Base-by-base conservation (phyloP, 2,888 invertebrate species). In the Scaptomyza reducta region DNA sequence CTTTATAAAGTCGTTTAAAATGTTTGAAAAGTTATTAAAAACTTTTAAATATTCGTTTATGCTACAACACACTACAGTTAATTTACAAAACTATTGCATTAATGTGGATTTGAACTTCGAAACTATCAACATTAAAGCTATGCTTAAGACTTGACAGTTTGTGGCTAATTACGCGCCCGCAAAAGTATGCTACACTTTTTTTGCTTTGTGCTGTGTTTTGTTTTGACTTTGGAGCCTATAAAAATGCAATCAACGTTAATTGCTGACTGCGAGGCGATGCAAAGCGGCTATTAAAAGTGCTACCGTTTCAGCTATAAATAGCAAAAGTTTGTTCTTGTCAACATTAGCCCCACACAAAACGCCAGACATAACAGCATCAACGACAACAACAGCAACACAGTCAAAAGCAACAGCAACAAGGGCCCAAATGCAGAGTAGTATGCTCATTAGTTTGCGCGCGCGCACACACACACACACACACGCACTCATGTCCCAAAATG, bases 201-300 rank as follows among this genome's bases (percentile, higher is more conserved):
- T 7, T 5, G 1, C 33, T 1, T 31, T 33, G 5, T 33, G 4
- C 13, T 33, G 33, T 33, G 22, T 42, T 38, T 41, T 50, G 22
- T 45, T 60, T 47, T 47, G 40, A 14, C 46, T 44, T 41, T 18
- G 50, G 46, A 33, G 68, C 58, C 81, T 60, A 81, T 82, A 86
- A 82, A 87, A 82, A 87, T 79, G 80, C 80, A 79, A 82, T 82
- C 70, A 87, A 77, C 74, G 66, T 82, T 82, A 86, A 87, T 87
- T 68, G 88, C 71, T 29, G 14, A 44, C 58, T 44, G 62, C 49
- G 44, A 27, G 42, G 63, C 31, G 41, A 31, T 45, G 61, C 57
- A 68, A 64, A 67, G 60, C 60, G 67, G 56, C 70, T 64, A 82
- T 78, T 79, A 81, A 85, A 81, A 75, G 49, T 63, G 62, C 58